Conservation (phyloP, 2,113 vertebrate genomes). For the Melanostigma gelatinosum region DNA sequence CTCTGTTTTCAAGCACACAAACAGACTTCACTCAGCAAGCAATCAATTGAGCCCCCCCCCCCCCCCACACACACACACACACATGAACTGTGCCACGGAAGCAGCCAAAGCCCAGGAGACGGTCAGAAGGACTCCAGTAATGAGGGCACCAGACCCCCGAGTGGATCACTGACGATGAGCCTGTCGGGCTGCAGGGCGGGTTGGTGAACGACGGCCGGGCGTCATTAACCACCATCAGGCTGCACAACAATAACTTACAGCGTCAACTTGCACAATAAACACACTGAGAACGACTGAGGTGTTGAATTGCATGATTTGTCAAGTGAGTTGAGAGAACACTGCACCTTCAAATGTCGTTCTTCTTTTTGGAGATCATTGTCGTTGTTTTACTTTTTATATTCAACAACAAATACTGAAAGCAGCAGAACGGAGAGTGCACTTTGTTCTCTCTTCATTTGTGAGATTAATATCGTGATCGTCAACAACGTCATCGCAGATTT, state of each 20-base stretch:
- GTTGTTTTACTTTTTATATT: too few relatives aligned
- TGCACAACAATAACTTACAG: too few relatives aligned
- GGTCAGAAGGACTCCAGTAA: neutral
- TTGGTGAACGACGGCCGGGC: neutral
- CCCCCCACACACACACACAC: too few relatives aligned
- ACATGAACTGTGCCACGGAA: constrained; percentile 27
- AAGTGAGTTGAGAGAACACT: too few relatives aligned
- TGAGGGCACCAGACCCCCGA: constrained; percentile 1
- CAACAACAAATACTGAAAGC: too few relatives aligned
- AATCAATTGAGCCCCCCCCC: constrained; percentile 35
- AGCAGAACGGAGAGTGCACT: too few relatives aligned
- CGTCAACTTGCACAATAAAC: neutral
- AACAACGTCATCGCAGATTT: too few relatives aligned
- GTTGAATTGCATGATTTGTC: too few relatives aligned
- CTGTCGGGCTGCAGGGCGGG: neutral
- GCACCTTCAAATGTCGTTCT: too few relatives aligned
- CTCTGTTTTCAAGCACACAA: constrained; percentile 25
- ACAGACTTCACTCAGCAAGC: constrained; percentile 7
- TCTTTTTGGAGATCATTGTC: too few relatives aligned
- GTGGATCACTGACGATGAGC: constrained; percentile 29
- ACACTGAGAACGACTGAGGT: neutral
- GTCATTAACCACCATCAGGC: constrained; percentile 39
- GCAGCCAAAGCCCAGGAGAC: neutral
- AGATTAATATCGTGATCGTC: too few relatives aligned
- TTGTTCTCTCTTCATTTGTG: too few relatives aligned